These are phyloP conservation scores for Siderastrea radians DNA, from an alignment of 92 coral and sea anemone species.

Conservation along the genomic window DNA sequence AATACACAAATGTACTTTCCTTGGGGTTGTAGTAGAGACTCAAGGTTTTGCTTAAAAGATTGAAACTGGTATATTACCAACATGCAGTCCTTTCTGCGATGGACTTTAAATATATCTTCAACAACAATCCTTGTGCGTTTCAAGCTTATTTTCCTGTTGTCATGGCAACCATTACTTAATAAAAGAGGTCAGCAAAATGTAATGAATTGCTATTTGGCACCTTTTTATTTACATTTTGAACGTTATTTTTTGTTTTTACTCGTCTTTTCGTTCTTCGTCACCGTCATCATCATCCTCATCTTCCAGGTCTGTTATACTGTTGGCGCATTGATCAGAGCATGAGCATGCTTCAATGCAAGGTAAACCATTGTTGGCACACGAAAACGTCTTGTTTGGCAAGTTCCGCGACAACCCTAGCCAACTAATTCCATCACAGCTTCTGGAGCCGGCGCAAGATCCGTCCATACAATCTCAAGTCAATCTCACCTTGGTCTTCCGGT, in stretches of 20 bases:
- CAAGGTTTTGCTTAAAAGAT: no score
- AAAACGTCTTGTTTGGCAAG: neutral
- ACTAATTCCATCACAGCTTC: conserved; percentile 24
- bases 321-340: neutral
- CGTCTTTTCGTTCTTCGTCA: neutral
- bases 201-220: neutral
- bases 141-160: neutral
- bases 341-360: neutral
- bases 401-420: neutral
- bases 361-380: neutral
- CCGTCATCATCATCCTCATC: neutral
- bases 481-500: conserved; percentile 47
- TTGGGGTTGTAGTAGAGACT: neutral
- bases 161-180: neutral
- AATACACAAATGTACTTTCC: neutral
- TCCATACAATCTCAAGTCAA: conserved; percentile 33
- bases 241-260: neutral
- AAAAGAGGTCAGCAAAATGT: neutral
- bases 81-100: neutral
- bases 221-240: no score
- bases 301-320: neutral
- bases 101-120: no score
- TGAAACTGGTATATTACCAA: neutral
- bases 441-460: conserved; percentile 36
- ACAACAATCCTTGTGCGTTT: neutral